Percentiles rank a stretch among this genome's conserved stretches.
phyloP scores from a whole-genome alignment of 2,797 vertebrate genomes.

The Labroides dimidiatus region DNA sequence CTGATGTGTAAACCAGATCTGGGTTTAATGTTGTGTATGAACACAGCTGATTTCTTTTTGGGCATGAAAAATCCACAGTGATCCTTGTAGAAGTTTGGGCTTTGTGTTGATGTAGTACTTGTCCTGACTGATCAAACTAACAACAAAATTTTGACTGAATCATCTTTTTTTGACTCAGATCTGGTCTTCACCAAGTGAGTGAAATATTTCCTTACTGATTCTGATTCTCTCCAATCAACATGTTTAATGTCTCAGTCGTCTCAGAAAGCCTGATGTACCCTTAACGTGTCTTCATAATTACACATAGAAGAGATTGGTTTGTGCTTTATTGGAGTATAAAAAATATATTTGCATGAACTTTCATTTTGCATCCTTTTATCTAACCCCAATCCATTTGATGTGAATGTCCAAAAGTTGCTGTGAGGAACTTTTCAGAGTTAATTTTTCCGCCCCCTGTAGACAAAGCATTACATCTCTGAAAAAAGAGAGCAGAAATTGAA shows the following conservation, averaged over 20 bases:
- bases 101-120: background rate
- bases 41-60: background rate
- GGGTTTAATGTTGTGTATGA: slow-evolving; percentile 12
- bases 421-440: no score
- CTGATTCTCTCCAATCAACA: background rate
- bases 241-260: background rate
- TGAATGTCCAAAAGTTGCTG: no score
- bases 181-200: slow-evolving; percentile 29
- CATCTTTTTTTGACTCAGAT: slow-evolving; percentile 28
- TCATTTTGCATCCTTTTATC: no score
- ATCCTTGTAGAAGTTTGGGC: background rate
- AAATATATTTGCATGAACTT: no score
- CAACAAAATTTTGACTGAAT: background rate
- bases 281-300: no score
- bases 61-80: background rate
- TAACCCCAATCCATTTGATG: no score
- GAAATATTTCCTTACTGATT: slow-evolving; percentile 13
- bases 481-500: no score
- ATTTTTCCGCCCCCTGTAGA: no score
- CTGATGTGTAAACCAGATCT: slow-evolving; percentile 30
- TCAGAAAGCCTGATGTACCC: background rate
- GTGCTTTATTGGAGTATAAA: no score
- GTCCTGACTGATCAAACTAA: background rate
- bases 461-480: no score
- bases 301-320: no score